Percentiles rank a stretch among this genome's conserved stretches.
These are phyloP conservation scores for Phalacrocorax carbo DNA, from an alignment of 2,113 vertebrate species.

Conservation along the genomic window DNA sequence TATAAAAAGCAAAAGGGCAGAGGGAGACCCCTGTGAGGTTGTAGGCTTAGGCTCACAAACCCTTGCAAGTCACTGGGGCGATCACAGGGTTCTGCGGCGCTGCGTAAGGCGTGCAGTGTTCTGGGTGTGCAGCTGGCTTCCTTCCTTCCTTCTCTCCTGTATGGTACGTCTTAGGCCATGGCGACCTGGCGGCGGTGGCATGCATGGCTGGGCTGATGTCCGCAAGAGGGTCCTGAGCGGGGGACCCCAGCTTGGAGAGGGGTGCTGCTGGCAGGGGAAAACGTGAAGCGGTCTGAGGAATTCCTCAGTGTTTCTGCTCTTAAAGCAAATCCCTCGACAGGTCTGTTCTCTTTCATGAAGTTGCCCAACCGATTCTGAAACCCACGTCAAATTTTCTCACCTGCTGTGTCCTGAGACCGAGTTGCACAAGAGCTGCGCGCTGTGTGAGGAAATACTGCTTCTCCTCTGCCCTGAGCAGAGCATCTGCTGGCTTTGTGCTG, in stretches of 20 bases:
- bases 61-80: background rate
- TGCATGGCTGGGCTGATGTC: background rate
- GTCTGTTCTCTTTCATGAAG: background rate
- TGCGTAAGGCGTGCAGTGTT: background rate
- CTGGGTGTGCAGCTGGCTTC: background rate
- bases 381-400: background rate
- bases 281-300: background rate
- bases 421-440: rapidly evolving
- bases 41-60: background rate
- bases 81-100: background rate
- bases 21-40: too few relatives aligned
- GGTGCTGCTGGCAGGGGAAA: background rate
- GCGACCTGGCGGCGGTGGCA: background rate
- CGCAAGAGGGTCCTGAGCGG: too few relatives aligned
- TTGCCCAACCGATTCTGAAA: background rate
- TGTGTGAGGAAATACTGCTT: background rate
- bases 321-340: background rate
- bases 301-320: background rate
- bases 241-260: background rate
- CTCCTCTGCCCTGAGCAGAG: background rate
- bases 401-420: rapidly evolving
- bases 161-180: rapidly evolving
- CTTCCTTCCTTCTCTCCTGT: background rate
- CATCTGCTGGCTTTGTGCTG: background rate
- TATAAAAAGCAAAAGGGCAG: background rate